These are phyloP conservation scores for Acrocephalus arundinaceus DNA, from an alignment of 2,113 vertebrate species.

Conservation along the genomic window DNA sequence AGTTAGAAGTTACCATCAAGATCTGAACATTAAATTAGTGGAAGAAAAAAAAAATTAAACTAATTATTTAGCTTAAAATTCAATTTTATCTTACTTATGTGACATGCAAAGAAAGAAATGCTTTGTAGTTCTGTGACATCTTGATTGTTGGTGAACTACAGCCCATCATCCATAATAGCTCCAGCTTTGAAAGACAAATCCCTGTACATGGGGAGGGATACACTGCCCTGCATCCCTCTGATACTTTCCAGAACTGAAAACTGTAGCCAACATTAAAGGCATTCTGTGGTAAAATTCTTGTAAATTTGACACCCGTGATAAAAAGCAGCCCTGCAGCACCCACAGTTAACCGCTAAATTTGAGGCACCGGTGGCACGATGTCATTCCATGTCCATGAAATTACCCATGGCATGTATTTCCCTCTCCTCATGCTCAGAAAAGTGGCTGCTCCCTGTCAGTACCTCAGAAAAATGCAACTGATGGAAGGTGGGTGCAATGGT, in stretches of 20 bases:
- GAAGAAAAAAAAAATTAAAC: neutral
- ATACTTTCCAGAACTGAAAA: conserved; percentile 43
- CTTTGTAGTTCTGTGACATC: neutral
- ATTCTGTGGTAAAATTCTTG: conserved; percentile 46
- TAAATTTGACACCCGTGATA: conserved; percentile 41
- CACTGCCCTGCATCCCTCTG: neutral
- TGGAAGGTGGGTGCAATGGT: neutral
- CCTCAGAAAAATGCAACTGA: neutral
- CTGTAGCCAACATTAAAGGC: conserved; percentile 16
- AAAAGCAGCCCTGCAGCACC: conserved; percentile 25
- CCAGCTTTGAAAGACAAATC: neutral
- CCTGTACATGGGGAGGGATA: neutral
- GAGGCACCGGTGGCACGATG: neutral
- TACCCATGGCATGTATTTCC: neutral
- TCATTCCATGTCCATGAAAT: neutral
- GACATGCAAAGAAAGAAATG: neutral
- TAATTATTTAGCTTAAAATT: neutral
- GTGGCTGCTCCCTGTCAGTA: neutral
- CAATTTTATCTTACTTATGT: neutral
- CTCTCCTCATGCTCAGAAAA: neutral
- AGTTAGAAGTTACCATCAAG: neutral
- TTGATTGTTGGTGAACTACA: neutral
- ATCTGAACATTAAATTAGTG: neutral
- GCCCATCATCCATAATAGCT: neutral
- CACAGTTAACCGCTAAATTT: neutral